These are phyloP conservation scores for Zootermopsis nevadensis DNA, from an alignment of 2,888 invertebrate genomes.

Conservation along the genomic window DNA sequence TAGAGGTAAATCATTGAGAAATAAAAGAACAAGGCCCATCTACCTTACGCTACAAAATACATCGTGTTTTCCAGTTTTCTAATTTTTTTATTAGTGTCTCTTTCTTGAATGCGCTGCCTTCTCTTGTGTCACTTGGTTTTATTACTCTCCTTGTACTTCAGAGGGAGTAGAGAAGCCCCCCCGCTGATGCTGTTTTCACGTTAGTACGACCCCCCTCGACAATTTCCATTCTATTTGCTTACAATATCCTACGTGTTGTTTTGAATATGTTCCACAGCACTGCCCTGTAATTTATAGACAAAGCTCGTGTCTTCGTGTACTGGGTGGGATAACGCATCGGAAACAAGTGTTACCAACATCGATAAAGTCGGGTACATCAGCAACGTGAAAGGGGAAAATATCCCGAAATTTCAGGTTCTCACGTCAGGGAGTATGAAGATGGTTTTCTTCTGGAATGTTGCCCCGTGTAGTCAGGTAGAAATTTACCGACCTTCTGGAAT, in stretches of 20 bases:
- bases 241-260: not conserved
- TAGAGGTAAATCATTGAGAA: slow-evolving; percentile 25
- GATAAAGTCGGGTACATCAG: too few relatives aligned
- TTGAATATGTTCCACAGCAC: not conserved
- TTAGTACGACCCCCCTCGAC: slow-evolving; percentile 18
- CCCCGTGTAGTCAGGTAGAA: too few relatives aligned
- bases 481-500: too few relatives aligned
- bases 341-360: too few relatives aligned
- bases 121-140: slow-evolving; percentile 25
- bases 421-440: too few relatives aligned
- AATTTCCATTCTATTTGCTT: not conserved
- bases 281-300: too few relatives aligned
- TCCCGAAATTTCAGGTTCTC: too few relatives aligned
- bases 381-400: too few relatives aligned
- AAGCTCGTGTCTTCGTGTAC: too few relatives aligned
- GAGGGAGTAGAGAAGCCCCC: not conserved
- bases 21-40: not conserved
- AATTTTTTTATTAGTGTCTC: not conserved
- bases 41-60: not conserved
- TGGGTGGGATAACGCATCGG: too few relatives aligned
- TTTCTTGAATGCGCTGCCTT: slow-evolving; percentile 15
- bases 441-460: too few relatives aligned
- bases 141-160: slow-evolving; percentile 7
- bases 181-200: slow-evolving; percentile 38
- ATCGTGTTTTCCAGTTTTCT: not conserved